These are phyloP conservation scores for Chiroxiphia lanceolata DNA, from an alignment of 2,797 vertebrate genomes.

Conservation along the genomic window DNA sequence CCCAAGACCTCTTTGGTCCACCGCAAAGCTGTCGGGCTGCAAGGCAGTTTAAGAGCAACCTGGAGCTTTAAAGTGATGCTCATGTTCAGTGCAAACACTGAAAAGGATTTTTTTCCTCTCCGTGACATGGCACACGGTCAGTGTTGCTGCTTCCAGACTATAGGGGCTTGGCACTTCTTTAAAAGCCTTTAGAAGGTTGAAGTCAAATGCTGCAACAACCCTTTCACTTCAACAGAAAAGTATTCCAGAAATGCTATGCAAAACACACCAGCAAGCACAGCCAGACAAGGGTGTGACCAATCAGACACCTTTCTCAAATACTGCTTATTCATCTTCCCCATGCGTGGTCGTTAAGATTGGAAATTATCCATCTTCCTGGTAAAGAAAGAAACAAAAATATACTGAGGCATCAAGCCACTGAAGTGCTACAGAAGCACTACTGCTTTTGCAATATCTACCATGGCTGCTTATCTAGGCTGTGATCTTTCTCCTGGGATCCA, in stretches of 20 bases:
- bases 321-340: constrained; percentile 46
- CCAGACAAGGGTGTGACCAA: neutral
- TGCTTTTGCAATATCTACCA: constrained; percentile 22
- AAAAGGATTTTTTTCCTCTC: neutral
- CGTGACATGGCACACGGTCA: neutral
- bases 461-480: neutral
- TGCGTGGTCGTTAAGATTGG: neutral
- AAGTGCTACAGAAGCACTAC: neutral
- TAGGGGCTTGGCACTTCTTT: constrained; percentile 8
- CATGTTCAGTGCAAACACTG: neutral
- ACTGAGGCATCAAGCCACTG: neutral
- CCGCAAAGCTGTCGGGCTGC: constrained; percentile 17
- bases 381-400: constrained; percentile 6
- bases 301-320: constrained; percentile 27
- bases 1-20: constrained; percentile 64
- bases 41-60: constrained; percentile 38
- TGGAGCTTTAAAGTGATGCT: constrained; percentile 39
- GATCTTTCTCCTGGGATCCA: constrained; percentile 34
- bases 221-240: neutral
- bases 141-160: neutral
- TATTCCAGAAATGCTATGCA: constrained; percentile 19
- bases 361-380: constrained; percentile 19
- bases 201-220: constrained; percentile 17
- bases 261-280: neutral
- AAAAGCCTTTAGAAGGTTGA: neutral